These are phyloP conservation scores for Parauchenoglanis ngamensis DNA, from an alignment of 2,797 vertebrate species.

Conservation along the genomic window DNA sequence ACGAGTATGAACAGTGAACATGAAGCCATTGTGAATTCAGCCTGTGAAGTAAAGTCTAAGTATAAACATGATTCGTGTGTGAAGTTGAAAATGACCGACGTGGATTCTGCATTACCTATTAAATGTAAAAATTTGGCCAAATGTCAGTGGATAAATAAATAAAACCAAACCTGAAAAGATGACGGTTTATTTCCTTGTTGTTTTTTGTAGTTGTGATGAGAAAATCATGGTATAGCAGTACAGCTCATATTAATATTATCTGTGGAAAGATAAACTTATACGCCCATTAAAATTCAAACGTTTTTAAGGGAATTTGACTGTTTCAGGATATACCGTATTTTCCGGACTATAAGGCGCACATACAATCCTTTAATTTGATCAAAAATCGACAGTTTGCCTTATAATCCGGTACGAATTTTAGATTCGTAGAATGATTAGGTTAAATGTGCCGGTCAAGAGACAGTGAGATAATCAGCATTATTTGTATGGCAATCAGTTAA, in stretches of 20 bases:
- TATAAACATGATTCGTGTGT: neutral
- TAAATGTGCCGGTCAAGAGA: neutral
- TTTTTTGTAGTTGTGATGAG: neutral
- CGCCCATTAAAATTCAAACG: neutral
- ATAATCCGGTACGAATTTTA: too few species aligned
- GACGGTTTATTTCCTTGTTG: neutral
- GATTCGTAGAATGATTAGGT: neutral
- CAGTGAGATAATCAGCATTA: neutral
- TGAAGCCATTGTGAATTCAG: neutral
- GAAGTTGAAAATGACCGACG: neutral
- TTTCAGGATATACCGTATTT: neutral
- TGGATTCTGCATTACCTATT: neutral
- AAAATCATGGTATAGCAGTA: neutral
- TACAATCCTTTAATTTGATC: too few species aligned
- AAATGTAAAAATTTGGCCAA: neutral
- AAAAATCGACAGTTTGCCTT: too few species aligned
- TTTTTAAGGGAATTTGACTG: neutral
- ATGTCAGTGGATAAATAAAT: neutral
- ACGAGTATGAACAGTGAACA: too few species aligned
- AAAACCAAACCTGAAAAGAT: neutral
- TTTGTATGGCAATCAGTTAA: neutral
- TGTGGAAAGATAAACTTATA: neutral
- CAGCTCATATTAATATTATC: neutral
- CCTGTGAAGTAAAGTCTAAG: neutral
- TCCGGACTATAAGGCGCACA: too few species aligned